Base-by-base conservation (phyloP, 2,113 vertebrate genomes). In the Anhinga anhinga region DNA sequence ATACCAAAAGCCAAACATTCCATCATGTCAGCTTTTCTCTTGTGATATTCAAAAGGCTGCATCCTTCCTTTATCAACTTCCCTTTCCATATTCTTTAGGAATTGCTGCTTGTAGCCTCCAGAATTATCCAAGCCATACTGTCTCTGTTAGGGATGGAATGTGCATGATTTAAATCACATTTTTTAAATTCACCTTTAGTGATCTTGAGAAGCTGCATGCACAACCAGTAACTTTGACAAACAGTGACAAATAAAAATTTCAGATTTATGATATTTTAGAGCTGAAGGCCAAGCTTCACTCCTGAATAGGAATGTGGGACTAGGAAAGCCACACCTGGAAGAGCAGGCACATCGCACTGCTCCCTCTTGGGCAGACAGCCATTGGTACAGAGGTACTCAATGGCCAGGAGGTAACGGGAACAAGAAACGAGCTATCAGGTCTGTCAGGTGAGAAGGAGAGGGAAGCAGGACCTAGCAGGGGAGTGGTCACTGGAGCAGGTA, bases 81-180 rank as follows among this genome's bases (percentile, higher is more conserved):
- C 82, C 91, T 98, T 98, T 99, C 99, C 99, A 99, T 98, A 81
- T 97, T 98, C 87, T 94, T 98, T 65, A 99, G 97, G 67, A 98
- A 98, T 65, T 99, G 99, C 49, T 98, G 98, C 91, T 98, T 98
- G 94, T 99, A 99, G 83, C 99, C 99, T 93, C 99, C 99, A 50
- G 98, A 98, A 85, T 98, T 98, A 91, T 99, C 99, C 95, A 99
- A 91, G 23, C 99, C 99, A 97, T 99, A 99, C 50, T 98, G 98
- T 79, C 59, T 99, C 99, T 99, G 96, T 92, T 92, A 86, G 61
- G 80, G n/a, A 97, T 15, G 87, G 71, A 97, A 96, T 1, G 23
- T 25, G 26, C 52, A 72, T 26, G 4, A 93, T 27, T 95, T 88
- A 69, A 85, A 72, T 32, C 2, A 32, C 14, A 23, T 16, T 87